These are phyloP conservation scores for Amblyopsis hoosieri DNA, from an alignment of 2,797 vertebrate species.

Conservation along the genomic window DNA sequence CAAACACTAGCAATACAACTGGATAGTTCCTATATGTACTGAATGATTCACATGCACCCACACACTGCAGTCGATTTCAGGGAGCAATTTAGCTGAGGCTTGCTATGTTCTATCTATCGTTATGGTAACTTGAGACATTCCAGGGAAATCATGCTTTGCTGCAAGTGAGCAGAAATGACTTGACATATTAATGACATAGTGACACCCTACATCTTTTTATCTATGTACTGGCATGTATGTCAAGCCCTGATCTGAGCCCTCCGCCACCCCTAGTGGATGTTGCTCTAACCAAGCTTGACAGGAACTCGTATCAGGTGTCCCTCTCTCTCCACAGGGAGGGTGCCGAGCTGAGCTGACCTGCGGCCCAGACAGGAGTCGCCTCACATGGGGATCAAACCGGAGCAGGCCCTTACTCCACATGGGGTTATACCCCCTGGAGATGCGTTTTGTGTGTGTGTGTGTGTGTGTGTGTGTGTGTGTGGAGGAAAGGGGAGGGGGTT, in stretches of 20 bases:
- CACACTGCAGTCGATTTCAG: no score
- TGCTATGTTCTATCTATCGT: neutral
- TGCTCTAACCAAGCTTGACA: constrained; percentile 57
- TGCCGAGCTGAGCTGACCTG: constrained; percentile 51
- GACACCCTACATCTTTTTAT: neutral
- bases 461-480: no score
- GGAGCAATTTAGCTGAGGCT: neutral
- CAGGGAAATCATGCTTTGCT: constrained; percentile 8
- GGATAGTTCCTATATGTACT: no score
- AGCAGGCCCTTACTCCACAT: constrained; percentile 42
- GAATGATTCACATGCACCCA: no score
- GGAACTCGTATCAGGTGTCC: constrained; percentile 63
- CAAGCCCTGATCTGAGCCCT: no score
- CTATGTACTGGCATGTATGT: no score
- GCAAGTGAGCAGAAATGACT: neutral
- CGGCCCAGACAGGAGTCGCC: constrained; percentile 52
- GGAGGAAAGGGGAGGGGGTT: no score
- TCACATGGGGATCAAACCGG: constrained; percentile 62
- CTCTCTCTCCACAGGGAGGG: constrained; percentile 39
- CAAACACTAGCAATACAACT: no score
- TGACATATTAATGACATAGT: neutral
- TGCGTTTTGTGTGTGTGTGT: no score
- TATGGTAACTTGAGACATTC: constrained; percentile 2
- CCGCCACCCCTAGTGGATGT: constrained; percentile 17
- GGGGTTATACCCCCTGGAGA: constrained; percentile 24